Base-by-base conservation (phyloP, 2,113 vertebrate species). In the Malurus melanocephalus region DNA sequence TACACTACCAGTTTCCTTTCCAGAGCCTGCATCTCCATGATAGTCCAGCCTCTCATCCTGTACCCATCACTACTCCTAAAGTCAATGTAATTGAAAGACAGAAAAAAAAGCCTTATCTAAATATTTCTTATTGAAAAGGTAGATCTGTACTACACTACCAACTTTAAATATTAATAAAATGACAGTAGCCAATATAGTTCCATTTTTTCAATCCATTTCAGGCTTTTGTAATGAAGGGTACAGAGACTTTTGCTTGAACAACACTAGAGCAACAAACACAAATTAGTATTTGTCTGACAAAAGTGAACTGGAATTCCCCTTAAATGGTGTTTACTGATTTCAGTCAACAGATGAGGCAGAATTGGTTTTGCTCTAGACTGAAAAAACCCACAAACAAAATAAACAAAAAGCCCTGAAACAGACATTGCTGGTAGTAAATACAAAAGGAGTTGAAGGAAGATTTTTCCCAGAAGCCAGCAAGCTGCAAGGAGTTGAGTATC, bases 321-420 rank as follows among this genome's bases (percentile, higher is more conserved):
- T 66, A 85, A 87, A 77, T 42, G 10, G 4, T 40, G 51, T 66
- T 65, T 68, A 52, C 11, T 76, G 56, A 67, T 45, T 69, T 61
- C 51, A 66, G 33, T 22, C 52, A 89, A 89, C 11, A 61, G 42
- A 74, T 15, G 16, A 95, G 59, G 42, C 15, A 62, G 38, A 62
- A 60, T 1, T 62, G 42, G 33, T 57, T 89, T 89, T 72, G 82
- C 73, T 82, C 28, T 73, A 60, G 68, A 78, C 49, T 80, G 42
- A 14, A 89, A 84, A 38, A 28, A 1, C 0, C 9, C 17, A 22
- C 18, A 49, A 87, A 2, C 19, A 43, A 79, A 75, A 46, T 2
- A 49, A 52, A 48, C 46, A 48, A 48, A 48, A 48, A 48, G 21
- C 1, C 18, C 23, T 1, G 0, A 49, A 62, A 12, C 0, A 90